A percentile compares a stretch with the other conserved stretches of the same genome.
Evolutionary conservation across 2,888 invertebrate species (phyloP).

Genomic region (Lasioglossum morio): DNA sequence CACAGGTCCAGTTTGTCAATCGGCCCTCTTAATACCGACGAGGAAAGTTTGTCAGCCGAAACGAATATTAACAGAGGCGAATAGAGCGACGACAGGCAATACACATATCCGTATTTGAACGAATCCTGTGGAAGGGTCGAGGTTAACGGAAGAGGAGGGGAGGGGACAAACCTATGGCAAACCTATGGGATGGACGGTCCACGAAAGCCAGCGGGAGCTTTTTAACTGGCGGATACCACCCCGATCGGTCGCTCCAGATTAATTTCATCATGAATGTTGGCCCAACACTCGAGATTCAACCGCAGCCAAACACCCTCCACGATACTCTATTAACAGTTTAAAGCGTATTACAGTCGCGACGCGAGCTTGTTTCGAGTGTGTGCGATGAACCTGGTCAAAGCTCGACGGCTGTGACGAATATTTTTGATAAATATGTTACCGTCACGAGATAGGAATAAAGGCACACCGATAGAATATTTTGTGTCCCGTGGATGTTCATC

Average conservation of each 20-base stretch:
- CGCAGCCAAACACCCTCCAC: slow-evolving; percentile 83
- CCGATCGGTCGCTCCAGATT: slow-evolving; percentile 78
- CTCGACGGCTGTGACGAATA: slow-evolving; percentile 34
- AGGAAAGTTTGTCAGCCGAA: slow-evolving; percentile 28
- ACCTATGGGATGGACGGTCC: slow-evolving; percentile 64
- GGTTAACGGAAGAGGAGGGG: slow-evolving; percentile 51
- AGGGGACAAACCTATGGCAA: slow-evolving; percentile 24
- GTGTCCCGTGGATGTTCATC: neutral
- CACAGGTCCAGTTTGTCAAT: neutral
- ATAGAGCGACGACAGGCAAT: slow-evolving; percentile 9
- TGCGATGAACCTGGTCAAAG: slow-evolving; percentile 39
- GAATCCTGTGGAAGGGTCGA: slow-evolving; percentile 58
- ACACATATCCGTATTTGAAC: slow-evolving; percentile 32
- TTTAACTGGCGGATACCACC: slow-evolving; percentile 73
- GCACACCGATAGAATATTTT: neutral
- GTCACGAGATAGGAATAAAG: neutral
- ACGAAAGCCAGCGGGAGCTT: slow-evolving; percentile 71
- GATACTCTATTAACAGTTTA: slow-evolving; percentile 80
- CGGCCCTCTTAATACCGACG: neutral
- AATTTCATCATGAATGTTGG: slow-evolving; percentile 85
- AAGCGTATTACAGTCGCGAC: slow-evolving; percentile 76
- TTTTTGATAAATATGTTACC: slow-evolving; percentile 29
- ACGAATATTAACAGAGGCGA: slow-evolving; percentile 29
- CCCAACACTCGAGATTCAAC: slow-evolving; percentile 83
- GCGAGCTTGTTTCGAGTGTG: slow-evolving; percentile 49